Base-by-base conservation (phyloP, 2,797 vertebrate genomes). In the Coregonus ussuriensis region DNA sequence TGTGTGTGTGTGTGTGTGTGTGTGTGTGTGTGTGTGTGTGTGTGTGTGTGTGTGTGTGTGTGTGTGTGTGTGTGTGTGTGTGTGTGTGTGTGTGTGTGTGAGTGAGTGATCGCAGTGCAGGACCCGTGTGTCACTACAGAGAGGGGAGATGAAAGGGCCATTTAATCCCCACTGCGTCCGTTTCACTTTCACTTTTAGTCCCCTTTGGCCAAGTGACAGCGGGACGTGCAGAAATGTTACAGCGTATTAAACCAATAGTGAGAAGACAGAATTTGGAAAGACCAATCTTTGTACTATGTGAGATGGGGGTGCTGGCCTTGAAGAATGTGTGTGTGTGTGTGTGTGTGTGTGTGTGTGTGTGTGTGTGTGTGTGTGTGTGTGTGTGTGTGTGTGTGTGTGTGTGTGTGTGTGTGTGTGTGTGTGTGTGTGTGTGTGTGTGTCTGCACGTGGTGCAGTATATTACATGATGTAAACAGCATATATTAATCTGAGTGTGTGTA, bases 121-220 rank as follows among this genome's bases (percentile, higher is more conserved):
- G 35, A 31, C 18, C 21, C 31, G 70, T 72, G 25, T 72, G 41
- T 31, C 51, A 63, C 63, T 67, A 29, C 15, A 67, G 41, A 53
- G 41, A 53, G 25, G 16, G 65, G 37, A 59, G 79, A 80, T 73
- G 62, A 73, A 73, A 76, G 62, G 14, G 29, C 21, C 41, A 11
- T 56, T 73, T 68, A 54, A 67, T 67, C 31, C 72, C 63, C 47
- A 37, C 63, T 6, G 70, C 15, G 53, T 11, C 74, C 29, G 41
- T 21, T 71, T 80, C 41, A 13, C 9, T 47, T 47, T 47, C 41
- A 47, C 41, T 47, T 47, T 47, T 47, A 47, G 11, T 47, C n/a
- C 69, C 65, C 37, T 29, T 51, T 56, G 21, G 51, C 16, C 5
- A 33, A 18, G 52, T 59, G 63, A 73, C 51, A 69, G 71, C 14